Conservation (phyloP, 2,888 invertebrate species). For the Eupithecia centaureata region DNA sequence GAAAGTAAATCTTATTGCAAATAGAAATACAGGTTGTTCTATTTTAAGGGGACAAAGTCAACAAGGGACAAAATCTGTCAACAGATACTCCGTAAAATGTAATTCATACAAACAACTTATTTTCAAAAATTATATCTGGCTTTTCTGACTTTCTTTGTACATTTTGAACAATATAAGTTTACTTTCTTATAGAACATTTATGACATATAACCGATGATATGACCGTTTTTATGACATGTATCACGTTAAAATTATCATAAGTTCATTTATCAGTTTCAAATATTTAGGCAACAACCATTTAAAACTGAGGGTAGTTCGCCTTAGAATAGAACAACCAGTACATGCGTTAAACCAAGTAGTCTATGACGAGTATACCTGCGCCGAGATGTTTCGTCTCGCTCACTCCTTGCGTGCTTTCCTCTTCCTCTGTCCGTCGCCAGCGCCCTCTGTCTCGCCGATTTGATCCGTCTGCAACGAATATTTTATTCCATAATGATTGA, state of each 20-base stretch:
- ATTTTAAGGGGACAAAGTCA: neutral
- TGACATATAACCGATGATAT: no score
- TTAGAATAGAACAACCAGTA: neutral
- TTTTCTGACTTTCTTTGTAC: neutral
- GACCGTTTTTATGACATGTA: no score
- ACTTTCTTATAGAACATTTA: neutral
- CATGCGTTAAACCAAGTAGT: neutral
- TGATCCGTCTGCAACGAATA: conserved; percentile 55
- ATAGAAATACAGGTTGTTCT: neutral
- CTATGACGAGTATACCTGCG: conserved; percentile 34
- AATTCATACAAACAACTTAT: neutral
- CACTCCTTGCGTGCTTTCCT: conserved; percentile 80
- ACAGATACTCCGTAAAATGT: neutral
- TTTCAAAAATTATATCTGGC: neutral
- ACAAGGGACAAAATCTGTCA: no score
- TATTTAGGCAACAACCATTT: no score
- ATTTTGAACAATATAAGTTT: neutral
- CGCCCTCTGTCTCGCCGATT: conserved; percentile 64
- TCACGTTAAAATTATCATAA: neutral
- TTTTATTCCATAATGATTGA: no score
- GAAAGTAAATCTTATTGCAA: neutral
- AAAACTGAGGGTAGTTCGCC: no score
- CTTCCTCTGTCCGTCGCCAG: conserved; percentile 78
- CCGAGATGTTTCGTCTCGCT: conserved; percentile 38
- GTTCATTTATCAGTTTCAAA: neutral